Base-by-base conservation (phyloP, 2,888 invertebrate species). In the Oxystoma pomonae region DNA sequence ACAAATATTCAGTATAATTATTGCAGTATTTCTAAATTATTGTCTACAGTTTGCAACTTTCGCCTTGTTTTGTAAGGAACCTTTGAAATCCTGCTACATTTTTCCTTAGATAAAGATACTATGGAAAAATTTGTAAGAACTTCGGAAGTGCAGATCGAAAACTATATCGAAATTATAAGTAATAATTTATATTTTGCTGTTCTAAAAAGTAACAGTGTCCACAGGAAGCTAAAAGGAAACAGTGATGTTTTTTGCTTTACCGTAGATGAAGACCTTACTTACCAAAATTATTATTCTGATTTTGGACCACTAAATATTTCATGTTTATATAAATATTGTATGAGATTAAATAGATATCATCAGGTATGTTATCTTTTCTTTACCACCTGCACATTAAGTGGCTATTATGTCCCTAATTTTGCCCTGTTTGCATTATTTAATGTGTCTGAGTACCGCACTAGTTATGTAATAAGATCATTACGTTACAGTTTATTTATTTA, bases 301-400 rank as follows among this genome's bases (percentile, higher is more conserved):
- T 96, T 96, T 81, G 96, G 96, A 1, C 96, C 96, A 0, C 81
- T 94, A 70, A 95, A 94, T 81, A 83, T 96, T 70, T 91, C 91
- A 1, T 90, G 91, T 84, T 81, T 96, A 35, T 94, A 90, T 79
- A 87, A 90, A 74, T 94, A 93, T 79, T 94, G 92, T 79, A 85
- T 84, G 73, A 87, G 89, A 77, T 78, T 94, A 63, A 89, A 90
- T 74, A 87, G 87, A 66, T 92, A 90, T 79, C 77, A 94, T 57
- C 88, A 89, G 78, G 35, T 35, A 35, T 7, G 35, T 7, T 35
- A 7, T 35, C 12, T 35, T n/a, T n/a, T n/a, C n/a, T n/a, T n/a
- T n/a, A n/a, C n/a, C n/a, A n/a, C n/a, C n/a, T n/a, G n/a, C n/a
- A n/a, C n/a, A n/a, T n/a, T n/a, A n/a, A n/a, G n/a, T n/a, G n/a